Percentiles rank a stretch among this genome's conserved stretches.
Conservation (phyloP, 2,888 invertebrate species). For the Drosophila neotestacea region DNA sequence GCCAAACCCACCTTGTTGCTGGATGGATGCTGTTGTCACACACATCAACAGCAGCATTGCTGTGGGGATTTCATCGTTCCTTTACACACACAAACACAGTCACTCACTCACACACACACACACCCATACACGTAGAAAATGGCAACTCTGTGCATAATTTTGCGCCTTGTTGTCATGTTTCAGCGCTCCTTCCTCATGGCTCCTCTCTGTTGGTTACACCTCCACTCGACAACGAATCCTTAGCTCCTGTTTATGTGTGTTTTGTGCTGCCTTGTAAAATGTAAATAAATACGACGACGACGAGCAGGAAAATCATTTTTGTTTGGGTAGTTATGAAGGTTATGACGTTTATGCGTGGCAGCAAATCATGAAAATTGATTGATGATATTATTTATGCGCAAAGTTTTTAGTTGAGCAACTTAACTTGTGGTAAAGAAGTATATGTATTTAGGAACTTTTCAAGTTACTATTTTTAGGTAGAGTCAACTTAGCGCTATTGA, state of each 20-base stretch:
- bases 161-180: constrained; percentile 79
- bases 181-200: constrained; percentile 28
- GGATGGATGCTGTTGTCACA: constrained; percentile 55
- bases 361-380: constrained; percentile 27
- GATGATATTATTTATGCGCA: neutral
- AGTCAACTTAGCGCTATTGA: too few relatives aligned
- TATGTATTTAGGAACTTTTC: neutral
- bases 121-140: constrained; percentile 36
- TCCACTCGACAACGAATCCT: constrained; percentile 15
- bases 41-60: constrained; percentile 59
- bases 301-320: constrained; percentile 51
- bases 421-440: neutral
- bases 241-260: constrained; percentile 55
- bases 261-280: constrained; percentile 72
- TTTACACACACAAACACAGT: constrained; percentile 21
- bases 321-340: constrained; percentile 49
- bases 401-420: neutral
- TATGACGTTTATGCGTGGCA: constrained; percentile 58
- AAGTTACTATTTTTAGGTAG: neutral
- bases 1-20: constrained; percentile 67
- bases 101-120: constrained; percentile 1
- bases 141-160: constrained; percentile 80
- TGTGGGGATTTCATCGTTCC: constrained; percentile 68
- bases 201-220: constrained; percentile 9
- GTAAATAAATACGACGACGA: constrained; percentile 70